phyloP scores from a whole-genome alignment of 1,140 invertebrate genomes.

The Drosophila tsacasi region DNA sequence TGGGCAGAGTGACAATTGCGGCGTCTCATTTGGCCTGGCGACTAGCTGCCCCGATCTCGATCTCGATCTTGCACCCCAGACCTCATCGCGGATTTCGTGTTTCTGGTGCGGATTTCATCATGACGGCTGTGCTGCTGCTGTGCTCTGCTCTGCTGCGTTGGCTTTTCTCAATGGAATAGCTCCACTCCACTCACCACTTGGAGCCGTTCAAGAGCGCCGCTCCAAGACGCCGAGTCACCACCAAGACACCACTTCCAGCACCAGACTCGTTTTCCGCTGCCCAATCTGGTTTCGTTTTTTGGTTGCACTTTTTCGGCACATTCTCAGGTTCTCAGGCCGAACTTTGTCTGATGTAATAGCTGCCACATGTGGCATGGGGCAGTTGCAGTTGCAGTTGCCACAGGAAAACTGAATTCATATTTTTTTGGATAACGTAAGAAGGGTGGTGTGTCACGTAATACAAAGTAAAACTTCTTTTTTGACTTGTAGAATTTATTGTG shows the following conservation, averaged over 20 bases:
- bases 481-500: accelerated
- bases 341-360: slow-evolving; percentile 76
- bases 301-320: slow-evolving; percentile 50
- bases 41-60: slow-evolving; percentile 36
- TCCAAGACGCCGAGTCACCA: slow-evolving; percentile 30
- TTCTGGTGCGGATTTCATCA: slow-evolving; percentile 75
- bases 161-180: slow-evolving; percentile 78
- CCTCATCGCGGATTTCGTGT: slow-evolving; percentile 68
- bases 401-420: slow-evolving; percentile 10
- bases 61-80: slow-evolving; percentile 65
- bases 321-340: slow-evolving; percentile 69
- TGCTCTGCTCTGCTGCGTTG: slow-evolving; percentile 5
- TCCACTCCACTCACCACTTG: slow-evolving; percentile 29
- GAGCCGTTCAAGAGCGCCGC: slow-evolving; percentile 63
- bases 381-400: slow-evolving; percentile 26
- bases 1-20: slow-evolving; percentile 73
- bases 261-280: slow-evolving; percentile 57
- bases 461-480: too few species aligned
- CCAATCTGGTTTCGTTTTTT: slow-evolving; percentile 57
- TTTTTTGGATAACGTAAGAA: background rate
- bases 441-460: background rate
- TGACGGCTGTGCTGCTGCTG: slow-evolving; percentile 6
- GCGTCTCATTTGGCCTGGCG: slow-evolving; percentile 39
- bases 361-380: slow-evolving; percentile 53
- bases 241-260: slow-evolving; percentile 25